A percentile compares a stretch with the other conserved stretches of the same genome.
Conservation (phyloP, 1,140 invertebrate species). For the Eriosoma lanigerum region DNA sequence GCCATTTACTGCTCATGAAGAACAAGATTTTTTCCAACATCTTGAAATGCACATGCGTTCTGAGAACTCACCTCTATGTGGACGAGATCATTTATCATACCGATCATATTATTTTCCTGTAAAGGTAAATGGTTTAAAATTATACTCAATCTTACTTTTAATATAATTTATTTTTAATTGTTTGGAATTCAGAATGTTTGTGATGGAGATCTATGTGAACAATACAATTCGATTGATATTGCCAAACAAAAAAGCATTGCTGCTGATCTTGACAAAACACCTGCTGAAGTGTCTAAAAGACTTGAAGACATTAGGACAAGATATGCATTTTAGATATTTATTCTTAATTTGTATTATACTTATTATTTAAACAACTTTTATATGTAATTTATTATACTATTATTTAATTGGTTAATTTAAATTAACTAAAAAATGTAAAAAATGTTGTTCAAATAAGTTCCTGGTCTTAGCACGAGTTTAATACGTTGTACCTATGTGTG, state of each 20-base stretch:
- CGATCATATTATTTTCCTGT: constrained; percentile 97
- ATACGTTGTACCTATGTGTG: neutral
- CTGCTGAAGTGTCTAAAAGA: constrained; percentile 95
- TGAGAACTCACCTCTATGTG: constrained; percentile 94
- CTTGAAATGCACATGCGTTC: constrained; percentile 99
- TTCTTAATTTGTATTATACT: constrained; percentile 26
- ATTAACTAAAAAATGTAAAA: neutral
- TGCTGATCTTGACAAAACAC: constrained; percentile 88
- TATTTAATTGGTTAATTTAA: neutral
- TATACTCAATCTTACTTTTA: no score
- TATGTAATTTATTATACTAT: constrained; percentile 14
- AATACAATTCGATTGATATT: constrained; percentile 94
- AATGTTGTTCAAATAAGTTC: constrained; percentile 26
- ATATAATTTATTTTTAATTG: no score
- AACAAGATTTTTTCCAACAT: constrained; percentile 99
- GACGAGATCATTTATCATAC: constrained; percentile 95
- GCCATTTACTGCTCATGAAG: constrained; percentile 97
- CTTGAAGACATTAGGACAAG: constrained; percentile 90
- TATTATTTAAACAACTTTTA: no score
- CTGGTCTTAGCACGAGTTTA: neutral
- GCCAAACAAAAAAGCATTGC: constrained; percentile 94
- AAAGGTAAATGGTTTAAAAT: constrained; percentile 69
- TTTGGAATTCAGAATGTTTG: constrained; percentile 79
- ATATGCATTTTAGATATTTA: constrained; percentile 81
- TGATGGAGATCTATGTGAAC: constrained; percentile 98